Evolutionary conservation across 2,797 vertebrate species (phyloP).

Genomic region (Rousettus madagascariensis): DNA sequence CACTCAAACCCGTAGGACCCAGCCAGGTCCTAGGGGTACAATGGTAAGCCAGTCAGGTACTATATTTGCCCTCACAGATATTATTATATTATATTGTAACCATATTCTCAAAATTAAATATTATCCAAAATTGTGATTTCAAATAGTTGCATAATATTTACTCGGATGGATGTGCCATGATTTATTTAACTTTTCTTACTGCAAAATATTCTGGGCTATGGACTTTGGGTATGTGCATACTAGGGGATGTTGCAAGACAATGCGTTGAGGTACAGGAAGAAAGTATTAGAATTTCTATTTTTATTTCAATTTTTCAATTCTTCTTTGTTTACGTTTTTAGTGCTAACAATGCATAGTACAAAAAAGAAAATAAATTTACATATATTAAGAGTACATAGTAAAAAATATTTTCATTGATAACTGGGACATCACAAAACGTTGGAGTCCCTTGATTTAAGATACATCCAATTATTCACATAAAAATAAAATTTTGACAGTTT

Average conservation of each 20-base stretch:
- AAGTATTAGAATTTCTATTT: neutral
- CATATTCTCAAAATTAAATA: constrained; percentile 5
- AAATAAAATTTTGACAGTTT: constrained; percentile 71
- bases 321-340: neutral
- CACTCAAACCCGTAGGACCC: neutral
- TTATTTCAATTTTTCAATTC: constrained; percentile 9
- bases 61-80: neutral
- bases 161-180: neutral
- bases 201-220: neutral
- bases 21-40: neutral
- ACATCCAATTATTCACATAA: constrained; percentile 54
- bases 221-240: neutral
- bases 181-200: neutral
- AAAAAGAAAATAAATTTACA: neutral
- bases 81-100: neutral
- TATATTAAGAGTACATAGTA: neutral
- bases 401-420: constrained; percentile 40
- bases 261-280: neutral
- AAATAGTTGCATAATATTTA: neutral
- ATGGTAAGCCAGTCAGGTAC: neutral
- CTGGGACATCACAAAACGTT: constrained; percentile 24
- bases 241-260: neutral
- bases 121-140: constrained; percentile 23
- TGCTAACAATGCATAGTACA: neutral
- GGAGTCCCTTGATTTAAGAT: constrained; percentile 55